phyloP scores from a whole-genome alignment of 2,888 invertebrate species.

The Tholera decimalis region DNA sequence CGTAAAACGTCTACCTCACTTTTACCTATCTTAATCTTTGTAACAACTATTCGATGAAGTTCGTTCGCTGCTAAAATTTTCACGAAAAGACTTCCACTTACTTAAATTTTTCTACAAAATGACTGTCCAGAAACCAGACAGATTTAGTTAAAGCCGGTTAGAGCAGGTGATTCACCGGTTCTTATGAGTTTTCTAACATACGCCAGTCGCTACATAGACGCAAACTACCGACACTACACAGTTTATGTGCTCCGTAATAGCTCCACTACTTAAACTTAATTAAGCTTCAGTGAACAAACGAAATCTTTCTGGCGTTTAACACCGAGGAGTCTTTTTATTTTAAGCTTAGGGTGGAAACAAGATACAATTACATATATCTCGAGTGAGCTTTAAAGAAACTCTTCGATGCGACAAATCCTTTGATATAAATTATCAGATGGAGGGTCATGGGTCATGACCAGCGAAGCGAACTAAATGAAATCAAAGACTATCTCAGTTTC shows the following conservation, averaged over 20 bases:
- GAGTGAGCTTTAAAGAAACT: constrained; percentile 38
- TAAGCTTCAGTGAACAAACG: constrained; percentile 54
- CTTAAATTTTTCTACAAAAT: constrained; percentile 20
- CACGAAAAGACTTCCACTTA: constrained; percentile 21
- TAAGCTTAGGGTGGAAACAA: constrained; percentile 28
- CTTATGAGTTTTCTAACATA: constrained; percentile 69
- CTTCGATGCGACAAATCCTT: constrained; percentile 68
- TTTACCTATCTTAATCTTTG: constrained; percentile 68
- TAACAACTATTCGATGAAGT: constrained; percentile 67
- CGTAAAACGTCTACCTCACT: constrained; percentile 68
- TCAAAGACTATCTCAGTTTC: constrained; percentile 74
- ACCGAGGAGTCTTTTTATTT: constrained; percentile 35
- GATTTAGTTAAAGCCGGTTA: constrained; percentile 62
- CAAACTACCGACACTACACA: constrained; percentile 68
- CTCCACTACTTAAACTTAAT: constrained; percentile 69
- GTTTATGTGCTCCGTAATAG: constrained; percentile 67
- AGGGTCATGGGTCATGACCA: constrained; percentile 68
- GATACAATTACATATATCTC: constrained; percentile 24
- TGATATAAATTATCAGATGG: constrained; percentile 73
- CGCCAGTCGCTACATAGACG: constrained; percentile 59
- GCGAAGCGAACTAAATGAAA: constrained; percentile 76
- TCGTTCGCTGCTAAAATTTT: constrained; percentile 50
- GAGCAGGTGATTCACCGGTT: constrained; percentile 64
- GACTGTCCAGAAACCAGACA: constrained; percentile 31
- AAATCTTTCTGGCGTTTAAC: constrained; percentile 42